Conservation (phyloP, 2,888 invertebrate genomes). For the Stenoptilia bipunctidactyla region DNA sequence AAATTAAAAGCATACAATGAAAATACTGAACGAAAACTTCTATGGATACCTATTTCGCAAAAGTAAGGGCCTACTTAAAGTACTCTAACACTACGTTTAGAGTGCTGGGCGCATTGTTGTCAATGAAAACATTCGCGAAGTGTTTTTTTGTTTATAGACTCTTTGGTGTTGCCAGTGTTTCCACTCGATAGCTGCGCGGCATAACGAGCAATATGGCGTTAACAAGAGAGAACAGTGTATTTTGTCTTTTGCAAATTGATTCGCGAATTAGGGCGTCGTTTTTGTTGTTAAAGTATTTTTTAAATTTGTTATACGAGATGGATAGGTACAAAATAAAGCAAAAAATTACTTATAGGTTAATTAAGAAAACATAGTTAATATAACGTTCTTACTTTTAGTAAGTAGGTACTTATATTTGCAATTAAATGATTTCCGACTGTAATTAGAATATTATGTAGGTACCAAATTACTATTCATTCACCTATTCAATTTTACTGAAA, state of each 20-base stretch:
- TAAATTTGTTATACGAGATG: too few relatives aligned
- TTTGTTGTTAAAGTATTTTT: too few relatives aligned
- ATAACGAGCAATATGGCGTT: conserved; percentile 59
- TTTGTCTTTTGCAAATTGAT: conserved; percentile 49
- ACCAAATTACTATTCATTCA: too few relatives aligned
- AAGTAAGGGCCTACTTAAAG: conserved; percentile 57
- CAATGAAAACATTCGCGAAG: conserved; percentile 65
- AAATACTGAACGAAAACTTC: conserved; percentile 66
- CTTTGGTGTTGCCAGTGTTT: conserved; percentile 66
- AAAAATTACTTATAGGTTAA: too few relatives aligned
- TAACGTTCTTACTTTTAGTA: too few relatives aligned
- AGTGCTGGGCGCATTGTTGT: conserved; percentile 56
- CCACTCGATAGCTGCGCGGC: conserved; percentile 58
- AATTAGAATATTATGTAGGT: too few relatives aligned
- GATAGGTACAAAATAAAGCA: too few relatives aligned
- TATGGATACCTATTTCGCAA: conserved; percentile 57
- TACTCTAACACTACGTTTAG: conserved; percentile 50
- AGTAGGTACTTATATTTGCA: too few relatives aligned
- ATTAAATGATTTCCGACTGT: too few relatives aligned
- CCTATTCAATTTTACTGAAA: too few relatives aligned
- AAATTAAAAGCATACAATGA: conserved; percentile 76
- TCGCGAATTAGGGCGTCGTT: conserved; percentile 20
- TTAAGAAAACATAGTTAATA: too few relatives aligned
- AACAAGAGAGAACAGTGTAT: conserved; percentile 58
- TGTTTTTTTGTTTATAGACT: conserved; percentile 70